Evolutionary conservation across 1,140 invertebrate species (phyloP), one percentile per base, ranked within the genome.

Genomic region (Rhyzopertha dominica): DNA sequence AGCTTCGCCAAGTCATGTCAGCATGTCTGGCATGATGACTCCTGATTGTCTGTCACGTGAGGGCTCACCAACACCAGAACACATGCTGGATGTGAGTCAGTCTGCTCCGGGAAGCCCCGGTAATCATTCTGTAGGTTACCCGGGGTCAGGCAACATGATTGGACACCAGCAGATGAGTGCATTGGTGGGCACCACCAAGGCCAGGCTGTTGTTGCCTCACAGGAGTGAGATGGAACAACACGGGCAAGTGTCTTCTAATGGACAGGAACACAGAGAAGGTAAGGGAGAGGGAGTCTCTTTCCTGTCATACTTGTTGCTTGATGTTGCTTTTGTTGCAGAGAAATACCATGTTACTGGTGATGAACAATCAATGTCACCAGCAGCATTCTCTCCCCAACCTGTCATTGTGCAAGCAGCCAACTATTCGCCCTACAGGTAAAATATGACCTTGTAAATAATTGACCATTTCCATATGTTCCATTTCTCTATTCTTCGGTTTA

Each of bases 1-100:
- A 26, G 87, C 90, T 20, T 95, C 90, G 31, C 91, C 92, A 23
- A 95, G 87, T 62, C 90, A 95, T 59, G 84, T 93, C 58, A 83
- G 83, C 44, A 82, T 84, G 58, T 82, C 80, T 20, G 89, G 89
- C 17, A 69, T 91, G 49, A 88, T 88, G 63, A 93, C 89, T 4
- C 90, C 89, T 1, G 90, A 95, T 65, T 88, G 84, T 62, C 67
- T 93, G 43, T 92, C 88, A 14, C 74, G 90, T 57, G 90, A 94
- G 75, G 80, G 81, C 38, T 87, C 85, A 2, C 85, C 86, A 1
- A 81, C 81, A 37, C 81, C 79, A 47, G 75, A 78, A 46, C 70
- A 75, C 14, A 74, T 74, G 64, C 69, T 76, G n/a, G 77, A 78
- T 42, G 74, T 76, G 31, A 82, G 75, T 68, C 82, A 84, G 63